These are phyloP conservation scores for Euleptes europaea DNA, from an alignment of 2,113 vertebrate species.

Conservation along the genomic window DNA sequence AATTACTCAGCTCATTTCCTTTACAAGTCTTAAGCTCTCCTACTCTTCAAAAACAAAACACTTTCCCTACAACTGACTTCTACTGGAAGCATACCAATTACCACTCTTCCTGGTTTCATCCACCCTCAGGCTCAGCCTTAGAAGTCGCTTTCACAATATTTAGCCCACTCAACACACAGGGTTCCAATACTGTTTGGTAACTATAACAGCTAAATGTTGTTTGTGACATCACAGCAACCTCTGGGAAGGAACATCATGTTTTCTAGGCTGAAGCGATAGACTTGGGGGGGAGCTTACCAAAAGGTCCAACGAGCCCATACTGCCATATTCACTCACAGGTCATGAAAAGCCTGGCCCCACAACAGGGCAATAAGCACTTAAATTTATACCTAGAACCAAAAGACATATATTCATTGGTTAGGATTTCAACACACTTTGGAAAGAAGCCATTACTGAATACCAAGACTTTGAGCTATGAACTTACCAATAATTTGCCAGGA, in stretches of 20 bases:
- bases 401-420: constrained; percentile 33
- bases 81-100: neutral
- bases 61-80: neutral
- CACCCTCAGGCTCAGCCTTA: constrained; percentile 7
- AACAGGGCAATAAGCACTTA: constrained; percentile 12
- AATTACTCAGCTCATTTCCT: neutral
- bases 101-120: neutral
- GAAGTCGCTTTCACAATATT: constrained; percentile 14
- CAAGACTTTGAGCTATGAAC: constrained; percentile 60
- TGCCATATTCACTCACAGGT: neutral
- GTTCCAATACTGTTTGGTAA: constrained; percentile 57
- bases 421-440: constrained; percentile 55
- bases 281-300: neutral
- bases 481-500: constrained; percentile 51
- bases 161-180: constrained; percentile 2
- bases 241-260: neutral
- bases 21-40: neutral
- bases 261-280: neutral
- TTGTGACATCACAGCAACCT: constrained; percentile 60
- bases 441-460: constrained; percentile 19
- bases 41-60: neutral
- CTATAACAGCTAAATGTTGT: constrained; percentile 56
- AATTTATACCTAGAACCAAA: constrained; percentile 1
- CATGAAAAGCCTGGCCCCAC: neutral
- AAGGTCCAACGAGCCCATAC: neutral